Evolutionary conservation across 30 jellyfish, hydroid and myxozoan genomes (phyloP), one percentile per base, ranked within the genome.

Genomic region (Chrysaora quinquecirrha): DNA sequence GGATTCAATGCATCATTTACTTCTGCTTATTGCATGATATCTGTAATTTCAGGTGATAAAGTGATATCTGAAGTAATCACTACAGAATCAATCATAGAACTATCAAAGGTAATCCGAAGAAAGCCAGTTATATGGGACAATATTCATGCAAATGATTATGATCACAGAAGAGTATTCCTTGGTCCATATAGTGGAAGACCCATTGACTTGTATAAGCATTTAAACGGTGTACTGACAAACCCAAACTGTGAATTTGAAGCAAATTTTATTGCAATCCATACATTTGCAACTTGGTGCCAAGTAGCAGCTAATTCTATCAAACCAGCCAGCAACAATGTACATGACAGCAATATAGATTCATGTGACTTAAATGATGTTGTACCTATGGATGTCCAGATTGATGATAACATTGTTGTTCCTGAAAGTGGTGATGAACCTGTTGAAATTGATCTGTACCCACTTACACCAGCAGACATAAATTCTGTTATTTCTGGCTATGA

Each of bases 221-320:
- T 82, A 70, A 70, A 83, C 60, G 99, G 99, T 25, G 89, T 95
- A 7, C 88, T 95, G 4, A 85, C 95, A 22, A 95, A 95, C 66
- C 99, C 99, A n/a, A 95, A 95, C 76, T 95, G 99, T 69, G 97
- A 95, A 70, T 95, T 79, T 89, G 99, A 95, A 71, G 94, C 96
- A 27, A 95, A 95, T 79, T 89, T 47, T 60, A 35, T 95, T 2
- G 94, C 97, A 25, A 64, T 94, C 14, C 97, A 94, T 61, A 80
- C 99, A 0, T 73, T 94, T 30, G 95, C 96, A 9, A 62, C 95
- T 56, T 94, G 99, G 99, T 78, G 89, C 60, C 73, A 75, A 54
- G 78, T 86, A 1, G 97, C 97, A 0, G 24, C 80, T n/a, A 72
- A 61, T 33, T 32, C 83, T 2, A 58, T 54, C 83, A 75, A 46